Percentiles rank a stretch among this genome's conserved stretches.
Conservation (phyloP, 1,140 invertebrate species). For the Euwallacea similis region DNA sequence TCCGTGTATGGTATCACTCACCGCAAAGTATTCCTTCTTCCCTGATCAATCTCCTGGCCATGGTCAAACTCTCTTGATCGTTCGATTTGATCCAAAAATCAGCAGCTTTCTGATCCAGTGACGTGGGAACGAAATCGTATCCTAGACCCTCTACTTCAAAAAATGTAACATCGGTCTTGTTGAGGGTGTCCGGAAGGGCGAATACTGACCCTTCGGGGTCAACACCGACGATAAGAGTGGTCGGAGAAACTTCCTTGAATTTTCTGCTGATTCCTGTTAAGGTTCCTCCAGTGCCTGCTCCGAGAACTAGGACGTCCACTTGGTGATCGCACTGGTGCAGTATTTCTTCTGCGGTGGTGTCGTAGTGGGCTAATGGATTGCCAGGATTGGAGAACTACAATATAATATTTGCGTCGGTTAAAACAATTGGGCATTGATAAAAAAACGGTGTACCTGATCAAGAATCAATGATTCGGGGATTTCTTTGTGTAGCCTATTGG, state of each 20-base stretch:
- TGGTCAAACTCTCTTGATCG: slow-evolving; percentile 78
- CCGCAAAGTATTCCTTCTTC: slow-evolving; percentile 83
- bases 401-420: too few relatives aligned
- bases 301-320: slow-evolving; percentile 80
- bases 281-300: slow-evolving; percentile 89
- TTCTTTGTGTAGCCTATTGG: slow-evolving; percentile 76
- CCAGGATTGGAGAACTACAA: slow-evolving; percentile 79
- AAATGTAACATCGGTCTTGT: slow-evolving; percentile 63
- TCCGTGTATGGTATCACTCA: slow-evolving; percentile 29
- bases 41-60: slow-evolving; percentile 81
- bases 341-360: slow-evolving; percentile 88
- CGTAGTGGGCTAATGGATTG: slow-evolving; percentile 94
- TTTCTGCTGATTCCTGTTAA: slow-evolving; percentile 82
- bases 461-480: slow-evolving; percentile 93
- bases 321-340: slow-evolving; percentile 75
- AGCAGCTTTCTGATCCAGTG: slow-evolving; percentile 75
- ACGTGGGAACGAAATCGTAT: slow-evolving; percentile 95
- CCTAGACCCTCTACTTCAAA: slow-evolving; percentile 86
- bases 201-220: slow-evolving; percentile 88
- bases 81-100: slow-evolving; percentile 86
- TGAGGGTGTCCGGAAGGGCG: slow-evolving; percentile 70
- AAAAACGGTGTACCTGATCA: slow-evolving; percentile 76
- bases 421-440: not conserved
- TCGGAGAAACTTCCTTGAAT: slow-evolving; percentile 72
- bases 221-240: slow-evolving; percentile 73